These are phyloP conservation scores for Vombatus ursinus DNA, from an alignment of 2,113 vertebrate species.

Conservation along the genomic window DNA sequence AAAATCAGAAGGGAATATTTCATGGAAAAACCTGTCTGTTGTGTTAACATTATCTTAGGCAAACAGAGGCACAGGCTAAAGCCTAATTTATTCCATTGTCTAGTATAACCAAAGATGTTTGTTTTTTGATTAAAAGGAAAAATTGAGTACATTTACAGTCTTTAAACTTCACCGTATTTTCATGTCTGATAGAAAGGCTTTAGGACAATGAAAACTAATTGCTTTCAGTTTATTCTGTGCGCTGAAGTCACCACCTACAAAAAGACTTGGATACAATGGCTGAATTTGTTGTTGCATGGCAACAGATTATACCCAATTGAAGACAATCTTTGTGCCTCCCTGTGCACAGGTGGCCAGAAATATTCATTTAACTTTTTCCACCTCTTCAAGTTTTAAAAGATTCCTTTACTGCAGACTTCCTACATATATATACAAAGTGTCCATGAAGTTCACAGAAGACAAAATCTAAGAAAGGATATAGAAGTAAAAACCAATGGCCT, in stretches of 20 bases:
- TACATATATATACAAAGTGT: not conserved
- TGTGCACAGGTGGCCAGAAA: not conserved
- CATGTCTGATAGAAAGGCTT: not conserved
- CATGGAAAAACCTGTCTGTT: not conserved
- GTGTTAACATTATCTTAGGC: not conserved
- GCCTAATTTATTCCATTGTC: not conserved
- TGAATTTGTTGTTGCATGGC: not conserved
- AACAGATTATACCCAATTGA: not conserved
- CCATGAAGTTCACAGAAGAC: too few species aligned
- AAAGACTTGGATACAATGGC: not conserved
- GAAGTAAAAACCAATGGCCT: not conserved
- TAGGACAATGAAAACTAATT: constrained; percentile 5
- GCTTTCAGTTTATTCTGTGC: not conserved
- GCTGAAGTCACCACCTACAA: not conserved
- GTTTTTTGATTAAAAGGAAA: not conserved
- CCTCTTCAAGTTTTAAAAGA: not conserved
- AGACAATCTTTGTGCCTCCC: not conserved
- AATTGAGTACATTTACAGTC: not conserved
- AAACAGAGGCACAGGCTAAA: not conserved
- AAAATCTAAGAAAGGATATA: not conserved
- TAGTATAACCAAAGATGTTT: not conserved
- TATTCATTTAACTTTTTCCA: not conserved
- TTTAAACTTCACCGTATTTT: constrained; percentile 10
- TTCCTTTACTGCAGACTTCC: not conserved
- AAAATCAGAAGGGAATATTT: not conserved